Evolutionary conservation across 2,888 invertebrate species (phyloP).

Genomic region (Synergus laeviventris): DNA sequence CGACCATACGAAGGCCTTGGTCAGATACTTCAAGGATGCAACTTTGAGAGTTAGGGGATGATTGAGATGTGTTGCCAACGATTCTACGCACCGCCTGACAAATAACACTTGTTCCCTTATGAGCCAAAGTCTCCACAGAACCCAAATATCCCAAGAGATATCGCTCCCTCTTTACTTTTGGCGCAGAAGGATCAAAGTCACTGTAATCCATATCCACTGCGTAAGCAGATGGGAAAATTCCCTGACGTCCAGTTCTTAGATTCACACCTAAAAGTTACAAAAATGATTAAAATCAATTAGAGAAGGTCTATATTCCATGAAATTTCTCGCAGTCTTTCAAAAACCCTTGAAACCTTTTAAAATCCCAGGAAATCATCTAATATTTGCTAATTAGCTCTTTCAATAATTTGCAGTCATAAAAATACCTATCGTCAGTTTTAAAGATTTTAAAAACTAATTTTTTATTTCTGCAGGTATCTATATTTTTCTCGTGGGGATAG

Average conservation of each 20-base stretch:
- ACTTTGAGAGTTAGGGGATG: slow-evolving; percentile 84
- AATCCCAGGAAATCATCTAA: too few relatives aligned
- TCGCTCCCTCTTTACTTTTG: slow-evolving; percentile 90
- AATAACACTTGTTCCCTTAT: slow-evolving; percentile 97
- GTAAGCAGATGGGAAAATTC: slow-evolving; percentile 98
- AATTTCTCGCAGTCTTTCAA: too few relatives aligned
- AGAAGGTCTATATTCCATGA: too few relatives aligned
- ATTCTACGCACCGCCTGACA: slow-evolving; percentile 94
- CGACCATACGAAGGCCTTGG: slow-evolving; percentile 96
- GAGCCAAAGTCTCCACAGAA: slow-evolving; percentile 95
- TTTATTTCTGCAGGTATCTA: too few relatives aligned
- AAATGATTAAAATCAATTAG: neutral
- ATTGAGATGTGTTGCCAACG: slow-evolving; percentile 79
- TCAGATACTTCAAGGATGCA: slow-evolving; percentile 97
- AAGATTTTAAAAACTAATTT: too few relatives aligned
- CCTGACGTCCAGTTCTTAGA: slow-evolving; percentile 93
- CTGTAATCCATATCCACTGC: slow-evolving; percentile 98
- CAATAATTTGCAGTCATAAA: too few relatives aligned
- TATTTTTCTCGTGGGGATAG: too few relatives aligned
- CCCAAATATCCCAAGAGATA: slow-evolving; percentile 96
- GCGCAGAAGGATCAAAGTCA: slow-evolving; percentile 93
- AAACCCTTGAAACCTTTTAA: too few relatives aligned
- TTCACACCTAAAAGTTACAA: slow-evolving; percentile 86
- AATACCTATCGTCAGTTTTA: too few relatives aligned
- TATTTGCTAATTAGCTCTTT: too few relatives aligned